Evolutionary conservation across 2,797 vertebrate species (phyloP).

Genomic region (Periparus ater): DNA sequence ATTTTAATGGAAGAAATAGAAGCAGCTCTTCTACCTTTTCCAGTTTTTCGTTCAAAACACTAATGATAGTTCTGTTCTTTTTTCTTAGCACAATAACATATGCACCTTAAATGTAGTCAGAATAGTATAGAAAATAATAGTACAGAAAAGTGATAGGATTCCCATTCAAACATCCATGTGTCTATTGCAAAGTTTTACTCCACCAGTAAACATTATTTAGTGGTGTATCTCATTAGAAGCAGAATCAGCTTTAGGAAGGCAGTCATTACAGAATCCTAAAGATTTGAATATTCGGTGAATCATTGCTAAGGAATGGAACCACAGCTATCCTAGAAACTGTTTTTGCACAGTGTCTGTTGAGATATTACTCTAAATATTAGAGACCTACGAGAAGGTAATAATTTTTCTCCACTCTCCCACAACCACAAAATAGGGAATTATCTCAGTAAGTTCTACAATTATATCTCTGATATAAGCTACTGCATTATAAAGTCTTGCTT

Average conservation of each 20-base stretch:
- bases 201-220: neutral
- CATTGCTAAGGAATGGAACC: neutral
- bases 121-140: neutral
- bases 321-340: neutral
- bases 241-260: neutral
- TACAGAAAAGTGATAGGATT: neutral
- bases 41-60: neutral
- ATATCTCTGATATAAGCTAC: neutral
- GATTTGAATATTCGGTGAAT: neutral
- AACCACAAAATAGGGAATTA: neutral
- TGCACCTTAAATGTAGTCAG: neutral
- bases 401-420: accelerated
- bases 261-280: neutral
- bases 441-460: neutral
- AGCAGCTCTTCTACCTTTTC: neutral
- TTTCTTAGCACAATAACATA: neutral
- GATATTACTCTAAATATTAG: neutral
- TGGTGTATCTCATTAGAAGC: neutral
- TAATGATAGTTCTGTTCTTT: neutral
- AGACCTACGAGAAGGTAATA: neutral
- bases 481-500: neutral
- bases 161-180: neutral
- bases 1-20: neutral
- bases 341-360: neutral
- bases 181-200: neutral